Conservation (phyloP, 2,797 vertebrate genomes). For the Gobionotothen gibberifrons region DNA sequence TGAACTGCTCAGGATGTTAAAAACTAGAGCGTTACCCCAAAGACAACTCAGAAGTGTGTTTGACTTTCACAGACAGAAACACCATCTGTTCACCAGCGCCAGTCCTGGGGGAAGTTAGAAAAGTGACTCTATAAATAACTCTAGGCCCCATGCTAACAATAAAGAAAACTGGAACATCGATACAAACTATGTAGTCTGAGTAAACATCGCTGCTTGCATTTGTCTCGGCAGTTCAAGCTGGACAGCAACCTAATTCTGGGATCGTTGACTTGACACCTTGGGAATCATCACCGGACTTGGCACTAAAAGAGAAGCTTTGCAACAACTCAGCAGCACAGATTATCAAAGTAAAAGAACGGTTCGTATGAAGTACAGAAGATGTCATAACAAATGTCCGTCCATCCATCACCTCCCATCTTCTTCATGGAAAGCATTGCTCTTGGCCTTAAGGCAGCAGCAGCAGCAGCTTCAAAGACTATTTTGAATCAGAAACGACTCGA, state of each 20-base stretch:
- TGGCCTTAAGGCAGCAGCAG: conserved; percentile 1
- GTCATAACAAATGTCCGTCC: conserved; percentile 22
- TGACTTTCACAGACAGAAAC: conserved; percentile 56
- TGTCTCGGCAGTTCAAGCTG: conserved; percentile 39
- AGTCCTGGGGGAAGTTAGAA: conserved; percentile 50
- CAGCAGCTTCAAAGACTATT: conserved; percentile 28
- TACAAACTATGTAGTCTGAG: conserved; percentile 60
- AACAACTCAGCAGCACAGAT: conserved; percentile 29
- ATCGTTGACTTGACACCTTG: conserved; percentile 58
- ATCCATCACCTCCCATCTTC: conserved; percentile 15
- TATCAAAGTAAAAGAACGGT: conserved; percentile 20
- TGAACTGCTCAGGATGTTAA: not conserved
- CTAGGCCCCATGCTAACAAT: conserved; percentile 42
- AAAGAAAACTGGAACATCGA: conserved; percentile 62
- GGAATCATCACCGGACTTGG: conserved; percentile 46
- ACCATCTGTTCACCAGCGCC: conserved; percentile 58
- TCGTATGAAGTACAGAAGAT: conserved; percentile 3
- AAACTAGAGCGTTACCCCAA: conserved; percentile 3
- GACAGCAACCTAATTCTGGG: conserved; percentile 47
- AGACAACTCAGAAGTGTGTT: conserved; percentile 18
- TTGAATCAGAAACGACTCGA: conserved; percentile 20
- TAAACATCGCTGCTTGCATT: conserved; percentile 36
- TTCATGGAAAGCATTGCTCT: not conserved
- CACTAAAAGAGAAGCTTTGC: conserved; percentile 1
- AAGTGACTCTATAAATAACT: conserved; percentile 62